phyloP scores from a whole-genome alignment of 1,140 invertebrate species.

The Lordiphosa clarofinis region DNA sequence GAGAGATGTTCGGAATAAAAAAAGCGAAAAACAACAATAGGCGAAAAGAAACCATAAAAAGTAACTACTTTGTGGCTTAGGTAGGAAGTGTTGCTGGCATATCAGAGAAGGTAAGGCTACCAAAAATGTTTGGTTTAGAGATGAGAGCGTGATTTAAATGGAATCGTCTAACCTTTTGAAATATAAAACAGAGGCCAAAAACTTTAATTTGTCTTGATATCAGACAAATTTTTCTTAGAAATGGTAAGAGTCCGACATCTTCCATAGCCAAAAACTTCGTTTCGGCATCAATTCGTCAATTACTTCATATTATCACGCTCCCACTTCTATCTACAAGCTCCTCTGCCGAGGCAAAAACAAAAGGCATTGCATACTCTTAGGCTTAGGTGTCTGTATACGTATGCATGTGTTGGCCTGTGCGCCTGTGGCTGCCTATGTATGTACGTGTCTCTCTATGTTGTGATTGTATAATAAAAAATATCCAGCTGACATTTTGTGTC shows the following conservation, averaged over 20 bases:
- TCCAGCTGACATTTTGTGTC: slow-evolving; percentile 78
- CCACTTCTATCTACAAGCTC: slow-evolving; percentile 1
- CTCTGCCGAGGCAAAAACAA: slow-evolving; percentile 34
- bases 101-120: neutral
- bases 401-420: slow-evolving; percentile 2
- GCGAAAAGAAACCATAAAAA: slow-evolving; percentile 59
- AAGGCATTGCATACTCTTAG: slow-evolving; percentile 22
- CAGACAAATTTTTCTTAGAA: too few relatives aligned
- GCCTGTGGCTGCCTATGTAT: neutral
- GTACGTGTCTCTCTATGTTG: slow-evolving; percentile 31
- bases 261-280: neutral
- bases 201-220: too few relatives aligned
- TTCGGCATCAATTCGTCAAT: neutral
- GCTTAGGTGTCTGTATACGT: slow-evolving; percentile 23
- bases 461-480: slow-evolving; percentile 78
- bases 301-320: neutral
- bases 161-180: too few relatives aligned
- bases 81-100: slow-evolving; percentile 33
- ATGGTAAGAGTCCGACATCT: too few relatives aligned
- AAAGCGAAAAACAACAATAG: slow-evolving; percentile 35
- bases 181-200: too few relatives aligned
- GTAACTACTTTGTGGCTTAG: slow-evolving; percentile 76
- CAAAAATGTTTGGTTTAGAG: slow-evolving; percentile 4
- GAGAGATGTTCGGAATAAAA: slow-evolving; percentile 31
- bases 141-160: neutral